A percentile compares a stretch with the other conserved stretches of the same genome.
phyloP scores from a whole-genome alignment of 2,888 invertebrate species.

The Opisthograptis luteolata region DNA sequence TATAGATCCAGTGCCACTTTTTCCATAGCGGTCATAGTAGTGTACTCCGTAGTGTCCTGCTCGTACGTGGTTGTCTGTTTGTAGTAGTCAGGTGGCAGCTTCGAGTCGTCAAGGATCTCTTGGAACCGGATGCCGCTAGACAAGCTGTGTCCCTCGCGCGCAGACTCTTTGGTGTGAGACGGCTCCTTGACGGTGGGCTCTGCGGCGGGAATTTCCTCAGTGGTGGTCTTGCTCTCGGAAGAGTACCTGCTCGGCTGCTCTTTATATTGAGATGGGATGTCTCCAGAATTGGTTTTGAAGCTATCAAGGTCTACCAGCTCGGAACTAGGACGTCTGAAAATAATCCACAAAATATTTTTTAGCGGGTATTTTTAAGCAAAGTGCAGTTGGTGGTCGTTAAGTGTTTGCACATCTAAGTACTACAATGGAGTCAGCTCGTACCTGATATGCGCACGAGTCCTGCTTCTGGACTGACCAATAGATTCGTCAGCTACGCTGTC shows the following conservation, averaged over 20 bases:
- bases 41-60: constrained; percentile 85
- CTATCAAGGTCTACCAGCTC: constrained; percentile 93
- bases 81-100: constrained; percentile 71
- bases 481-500: constrained; percentile 79
- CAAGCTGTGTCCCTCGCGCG: constrained; percentile 72
- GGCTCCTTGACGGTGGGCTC: constrained; percentile 54
- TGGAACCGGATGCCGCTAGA: constrained; percentile 67
- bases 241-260: constrained; percentile 75
- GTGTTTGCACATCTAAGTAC: too few relatives aligned
- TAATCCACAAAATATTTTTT: not conserved
- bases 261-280: constrained; percentile 81
- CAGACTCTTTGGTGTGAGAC: constrained; percentile 62
- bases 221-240: constrained; percentile 76
- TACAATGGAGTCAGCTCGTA: constrained; percentile 45
- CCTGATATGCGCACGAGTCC: constrained; percentile 86
- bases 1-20: constrained; percentile 93
- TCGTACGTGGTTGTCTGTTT: constrained; percentile 71
- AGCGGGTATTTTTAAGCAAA: not conserved
- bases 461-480: constrained; percentile 75
- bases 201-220: constrained; percentile 82
- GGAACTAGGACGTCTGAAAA: constrained; percentile 87
- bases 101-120: constrained; percentile 72
- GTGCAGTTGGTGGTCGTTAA: not conserved
- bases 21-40: constrained; percentile 89
- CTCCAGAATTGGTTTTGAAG: constrained; percentile 89